Percentiles rank a stretch among this genome's conserved stretches.
Evolutionary conservation across 1,140 invertebrate species (phyloP).

Genomic region (Fopius arisanus): DNA sequence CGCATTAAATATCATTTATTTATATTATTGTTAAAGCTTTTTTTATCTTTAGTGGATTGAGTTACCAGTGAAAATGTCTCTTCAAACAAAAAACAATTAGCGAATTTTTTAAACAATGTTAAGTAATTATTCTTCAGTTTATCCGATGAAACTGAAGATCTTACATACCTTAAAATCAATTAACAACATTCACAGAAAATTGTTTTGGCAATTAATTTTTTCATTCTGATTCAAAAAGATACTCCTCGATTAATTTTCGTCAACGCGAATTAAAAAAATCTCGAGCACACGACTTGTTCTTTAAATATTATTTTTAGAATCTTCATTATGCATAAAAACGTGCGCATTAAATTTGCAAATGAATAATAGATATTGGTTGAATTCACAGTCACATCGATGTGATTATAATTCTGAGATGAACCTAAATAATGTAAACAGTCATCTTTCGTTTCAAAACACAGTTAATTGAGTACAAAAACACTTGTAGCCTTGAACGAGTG

Average conservation of each 20-base stretch:
- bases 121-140: background rate
- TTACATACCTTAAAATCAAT: background rate
- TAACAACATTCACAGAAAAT: background rate
- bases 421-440: background rate
- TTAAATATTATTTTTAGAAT: background rate
- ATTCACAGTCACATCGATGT: background rate
- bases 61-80: background rate
- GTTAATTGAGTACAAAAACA: background rate
- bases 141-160: background rate
- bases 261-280: background rate
- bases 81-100: background rate
- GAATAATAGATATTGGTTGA: background rate
- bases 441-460: background rate
- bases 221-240: background rate
- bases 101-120: background rate
- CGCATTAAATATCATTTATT: background rate
- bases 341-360: background rate
- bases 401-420: background rate
- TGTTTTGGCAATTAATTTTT: background rate
- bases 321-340: background rate
- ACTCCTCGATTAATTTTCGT: background rate
- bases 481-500: constrained; percentile 3
- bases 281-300: background rate
- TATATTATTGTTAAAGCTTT: constrained; percentile 1
- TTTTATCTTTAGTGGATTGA: background rate